These are phyloP conservation scores for Sinhomidia bicolor DNA, from an alignment of 2,888 invertebrate genomes.

Conservation along the genomic window DNA sequence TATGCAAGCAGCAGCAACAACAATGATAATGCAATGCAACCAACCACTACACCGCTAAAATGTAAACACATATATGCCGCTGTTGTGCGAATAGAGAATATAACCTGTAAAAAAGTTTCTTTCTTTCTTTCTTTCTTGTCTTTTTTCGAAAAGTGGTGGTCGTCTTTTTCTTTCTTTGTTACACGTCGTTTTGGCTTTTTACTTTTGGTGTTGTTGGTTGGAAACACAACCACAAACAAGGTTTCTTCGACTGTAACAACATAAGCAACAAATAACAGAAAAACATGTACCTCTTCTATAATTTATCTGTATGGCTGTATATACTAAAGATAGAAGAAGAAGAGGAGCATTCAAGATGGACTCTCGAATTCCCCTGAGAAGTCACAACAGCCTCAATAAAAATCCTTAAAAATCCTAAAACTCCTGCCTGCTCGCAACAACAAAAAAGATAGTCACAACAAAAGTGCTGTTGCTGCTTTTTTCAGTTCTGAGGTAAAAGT, in stretches of 20 bases:
- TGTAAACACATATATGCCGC: too few species aligned
- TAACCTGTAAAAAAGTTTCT: background rate
- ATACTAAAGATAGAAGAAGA: background rate
- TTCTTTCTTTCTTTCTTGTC: background rate
- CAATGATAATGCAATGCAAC: background rate
- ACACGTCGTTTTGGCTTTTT: background rate
- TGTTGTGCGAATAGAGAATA: constrained; percentile 1
- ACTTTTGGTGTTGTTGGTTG: background rate
- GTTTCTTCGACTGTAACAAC: constrained; percentile 14
- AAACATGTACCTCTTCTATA: too few species aligned
- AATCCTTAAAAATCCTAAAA: constrained; percentile 54
- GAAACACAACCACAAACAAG: background rate
- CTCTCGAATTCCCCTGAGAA: constrained; percentile 64
- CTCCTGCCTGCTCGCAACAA: too few species aligned
- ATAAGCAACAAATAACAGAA: too few species aligned
- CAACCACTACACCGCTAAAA: background rate
- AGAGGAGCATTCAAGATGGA: constrained; percentile 30
- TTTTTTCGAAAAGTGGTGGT: background rate
- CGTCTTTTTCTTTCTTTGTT: background rate
- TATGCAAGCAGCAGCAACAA: background rate
- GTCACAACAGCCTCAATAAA: constrained; percentile 69
- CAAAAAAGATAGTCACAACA: background rate
- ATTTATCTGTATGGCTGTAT: constrained; percentile 52
- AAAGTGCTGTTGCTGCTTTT: background rate
- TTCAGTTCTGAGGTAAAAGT: background rate